A percentile compares a stretch with the other conserved stretches of the same genome.
Conservation (phyloP, 2,797 vertebrate genomes). For the Sebastes elongatus region DNA sequence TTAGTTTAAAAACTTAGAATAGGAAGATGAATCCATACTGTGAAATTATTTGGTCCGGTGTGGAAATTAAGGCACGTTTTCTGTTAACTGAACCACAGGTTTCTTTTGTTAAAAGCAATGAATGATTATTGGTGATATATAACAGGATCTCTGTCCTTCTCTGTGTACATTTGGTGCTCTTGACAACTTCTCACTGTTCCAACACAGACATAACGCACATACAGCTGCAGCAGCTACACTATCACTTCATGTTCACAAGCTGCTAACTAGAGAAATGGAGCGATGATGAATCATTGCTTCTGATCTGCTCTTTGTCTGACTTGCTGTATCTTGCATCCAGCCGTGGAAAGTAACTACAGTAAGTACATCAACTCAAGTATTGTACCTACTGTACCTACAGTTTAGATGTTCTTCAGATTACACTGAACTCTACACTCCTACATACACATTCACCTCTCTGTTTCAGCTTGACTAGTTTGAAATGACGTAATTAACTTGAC, state of each 20-base stretch:
- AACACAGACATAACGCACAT: background rate
- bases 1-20: background rate
- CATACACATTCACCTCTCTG: background rate
- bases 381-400: no score
- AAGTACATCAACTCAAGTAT: no score
- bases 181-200: background rate
- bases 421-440: background rate
- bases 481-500: conserved; percentile 10
- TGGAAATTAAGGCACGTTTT: no score
- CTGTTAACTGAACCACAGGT: no score
- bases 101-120: background rate
- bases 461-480: conserved; percentile 8
- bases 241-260: no score
- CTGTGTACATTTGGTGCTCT: background rate
- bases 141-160: background rate
- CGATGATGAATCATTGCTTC: no score
- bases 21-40: background rate
- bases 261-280: no score
- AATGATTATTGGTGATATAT: background rate
- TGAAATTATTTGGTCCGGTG: background rate
- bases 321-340: no score
- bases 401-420: no score
- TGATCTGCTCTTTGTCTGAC: no score
- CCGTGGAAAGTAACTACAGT: no score
- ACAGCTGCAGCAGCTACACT: background rate